Percentiles rank a stretch among this genome's conserved stretches.
phyloP scores from a whole-genome alignment of 1,140 invertebrate species.

The Plectus sambesii region DNA sequence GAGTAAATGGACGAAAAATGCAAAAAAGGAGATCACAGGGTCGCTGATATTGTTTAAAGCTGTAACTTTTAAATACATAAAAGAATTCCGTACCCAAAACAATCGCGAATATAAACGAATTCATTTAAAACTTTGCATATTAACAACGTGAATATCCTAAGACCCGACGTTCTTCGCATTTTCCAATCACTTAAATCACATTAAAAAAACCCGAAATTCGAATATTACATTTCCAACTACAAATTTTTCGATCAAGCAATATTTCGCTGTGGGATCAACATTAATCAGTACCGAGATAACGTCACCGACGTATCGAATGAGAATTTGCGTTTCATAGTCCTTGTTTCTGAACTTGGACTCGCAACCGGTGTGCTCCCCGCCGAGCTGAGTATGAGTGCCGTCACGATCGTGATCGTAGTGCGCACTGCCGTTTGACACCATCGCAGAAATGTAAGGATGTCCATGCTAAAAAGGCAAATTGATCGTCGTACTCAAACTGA shows the following conservation, averaged over 20 bases:
- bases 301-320: slow-evolving; percentile 81
- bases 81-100: no score
- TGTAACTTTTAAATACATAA: no score
- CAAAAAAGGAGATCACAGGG: no score
- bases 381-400: slow-evolving; percentile 89
- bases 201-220: no score
- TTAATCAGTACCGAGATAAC: slow-evolving; percentile 61
- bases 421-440: slow-evolving; percentile 89
- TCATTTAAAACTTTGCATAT: no score
- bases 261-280: no score
- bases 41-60: no score
- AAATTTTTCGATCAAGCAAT: slow-evolving; percentile 21
- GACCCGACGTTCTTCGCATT: no score
- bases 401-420: slow-evolving; percentile 96
- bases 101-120: no score
- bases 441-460: slow-evolving; percentile 94
- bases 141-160: no score
- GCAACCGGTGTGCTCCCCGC: slow-evolving; percentile 46
- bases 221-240: neutral
- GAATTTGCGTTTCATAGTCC: slow-evolving; percentile 75
- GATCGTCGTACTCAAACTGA: slow-evolving; percentile 9
- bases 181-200: slow-evolving; percentile 13
- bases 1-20: neutral
- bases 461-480: slow-evolving; percentile 61
- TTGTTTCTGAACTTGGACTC: slow-evolving; percentile 78